phyloP scores from a whole-genome alignment of 1,140 invertebrate species.

The Sesamia nonagrioides region DNA sequence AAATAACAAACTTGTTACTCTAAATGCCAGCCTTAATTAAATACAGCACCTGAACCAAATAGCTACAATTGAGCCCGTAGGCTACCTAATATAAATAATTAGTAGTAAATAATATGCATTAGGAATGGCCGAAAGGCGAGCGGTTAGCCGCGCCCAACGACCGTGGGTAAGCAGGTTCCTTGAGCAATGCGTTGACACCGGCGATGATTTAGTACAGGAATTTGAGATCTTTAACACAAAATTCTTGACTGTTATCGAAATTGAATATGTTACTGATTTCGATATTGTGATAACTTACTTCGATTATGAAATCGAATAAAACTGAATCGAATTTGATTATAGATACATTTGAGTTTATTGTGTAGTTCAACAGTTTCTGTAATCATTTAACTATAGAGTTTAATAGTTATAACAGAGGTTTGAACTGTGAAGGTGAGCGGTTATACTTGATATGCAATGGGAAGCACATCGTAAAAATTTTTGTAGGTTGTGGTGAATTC shows the following conservation, averaged over 20 bases:
- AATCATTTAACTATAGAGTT: neutral
- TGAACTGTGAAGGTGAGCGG: neutral
- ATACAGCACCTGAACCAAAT: conserved; percentile 1
- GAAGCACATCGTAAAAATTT: neutral
- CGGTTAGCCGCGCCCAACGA: neutral
- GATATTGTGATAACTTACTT: neutral
- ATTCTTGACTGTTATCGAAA: neutral
- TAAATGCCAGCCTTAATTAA: neutral
- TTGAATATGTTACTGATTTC: neutral
- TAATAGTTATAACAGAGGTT: neutral
- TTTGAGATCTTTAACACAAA: conserved; percentile 12
- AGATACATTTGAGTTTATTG: neutral
- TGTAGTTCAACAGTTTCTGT: neutral
- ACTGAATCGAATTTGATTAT: neutral
- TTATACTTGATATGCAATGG: neutral
- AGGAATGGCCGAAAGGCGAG: conserved; percentile 1
- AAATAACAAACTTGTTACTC: conserved; percentile 28
- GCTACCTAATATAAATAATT: conserved; percentile 26
- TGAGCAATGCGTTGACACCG: conserved; percentile 5
- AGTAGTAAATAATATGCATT: conserved; percentile 26
- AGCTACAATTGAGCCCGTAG: conserved; percentile 9
- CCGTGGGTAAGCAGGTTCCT: conserved; percentile 31
- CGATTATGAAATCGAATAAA: neutral
- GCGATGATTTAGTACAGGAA: conserved; percentile 15
- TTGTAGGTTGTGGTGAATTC: neutral